Evolutionary conservation across 2,797 vertebrate species (phyloP).

Genomic region (Lepilemur ruficaudatus): DNA sequence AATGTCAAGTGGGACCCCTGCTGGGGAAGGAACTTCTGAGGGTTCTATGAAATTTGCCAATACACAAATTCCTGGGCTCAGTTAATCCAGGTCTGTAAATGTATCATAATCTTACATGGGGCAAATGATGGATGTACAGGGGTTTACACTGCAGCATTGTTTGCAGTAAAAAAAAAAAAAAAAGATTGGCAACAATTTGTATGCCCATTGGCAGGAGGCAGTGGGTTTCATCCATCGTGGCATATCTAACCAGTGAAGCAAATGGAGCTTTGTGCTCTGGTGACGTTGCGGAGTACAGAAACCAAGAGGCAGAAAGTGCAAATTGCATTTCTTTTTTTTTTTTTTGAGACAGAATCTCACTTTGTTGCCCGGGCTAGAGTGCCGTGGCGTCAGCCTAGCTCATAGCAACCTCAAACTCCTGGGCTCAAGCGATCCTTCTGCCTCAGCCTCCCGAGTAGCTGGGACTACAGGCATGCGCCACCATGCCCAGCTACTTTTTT

Average conservation of each 20-base stretch:
- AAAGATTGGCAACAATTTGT: neutral
- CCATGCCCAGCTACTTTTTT: too few relatives aligned
- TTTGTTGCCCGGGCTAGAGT: too few relatives aligned
- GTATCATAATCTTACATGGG: neutral
- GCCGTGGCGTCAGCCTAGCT: too few relatives aligned
- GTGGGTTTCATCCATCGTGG: neutral
- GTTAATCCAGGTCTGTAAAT: neutral
- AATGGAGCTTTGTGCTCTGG: neutral
- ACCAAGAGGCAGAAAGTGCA: neutral
- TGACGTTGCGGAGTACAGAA: neutral
- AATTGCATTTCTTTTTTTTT: too few relatives aligned
- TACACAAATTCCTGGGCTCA: neutral
- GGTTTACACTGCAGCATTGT: neutral
- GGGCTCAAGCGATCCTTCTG: too few relatives aligned
- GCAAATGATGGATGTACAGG: too few relatives aligned
- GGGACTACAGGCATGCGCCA: too few relatives aligned
- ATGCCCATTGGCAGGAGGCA: neutral
- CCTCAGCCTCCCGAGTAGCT: too few relatives aligned
- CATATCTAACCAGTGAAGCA: fast-evolving
- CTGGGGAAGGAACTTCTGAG: neutral
- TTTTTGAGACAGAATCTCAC: too few relatives aligned
- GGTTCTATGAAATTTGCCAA: neutral
- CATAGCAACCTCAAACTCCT: too few relatives aligned
- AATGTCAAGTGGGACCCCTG: neutral
- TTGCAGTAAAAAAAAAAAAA: neutral